Conservation (phyloP, 53 echinoderm and acorn worm species). For the Echinometra lucunter region DNA sequence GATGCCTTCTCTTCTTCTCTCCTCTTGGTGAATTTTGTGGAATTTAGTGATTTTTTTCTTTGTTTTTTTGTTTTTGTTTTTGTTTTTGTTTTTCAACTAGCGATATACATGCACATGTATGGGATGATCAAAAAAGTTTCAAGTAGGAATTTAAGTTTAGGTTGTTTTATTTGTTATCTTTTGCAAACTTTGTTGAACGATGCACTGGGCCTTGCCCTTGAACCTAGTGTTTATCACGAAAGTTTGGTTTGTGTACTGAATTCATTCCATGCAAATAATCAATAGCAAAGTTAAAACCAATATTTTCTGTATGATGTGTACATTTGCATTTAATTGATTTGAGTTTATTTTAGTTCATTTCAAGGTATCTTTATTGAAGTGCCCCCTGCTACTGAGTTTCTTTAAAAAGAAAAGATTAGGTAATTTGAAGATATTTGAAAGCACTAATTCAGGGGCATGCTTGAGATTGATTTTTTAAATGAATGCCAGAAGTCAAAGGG, state of each 20-base stretch:
- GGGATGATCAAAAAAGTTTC: too few relatives aligned
- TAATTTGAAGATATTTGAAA: background rate
- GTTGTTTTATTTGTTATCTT: background rate
- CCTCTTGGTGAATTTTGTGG: too few relatives aligned
- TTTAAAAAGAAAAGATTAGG: background rate
- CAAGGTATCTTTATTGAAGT: background rate
- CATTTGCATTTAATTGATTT: background rate
- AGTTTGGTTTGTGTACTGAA: background rate
- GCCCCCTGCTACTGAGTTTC: background rate
- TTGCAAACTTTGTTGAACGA: background rate
- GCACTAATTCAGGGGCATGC: background rate
- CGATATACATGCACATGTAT: too few relatives aligned
- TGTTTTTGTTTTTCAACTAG: too few relatives aligned
- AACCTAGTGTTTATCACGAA: background rate
- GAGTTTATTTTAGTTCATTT: background rate
- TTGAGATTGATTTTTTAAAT: background rate
- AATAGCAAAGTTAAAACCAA: background rate
- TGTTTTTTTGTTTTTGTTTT: too few relatives aligned
- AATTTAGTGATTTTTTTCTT: too few relatives aligned
- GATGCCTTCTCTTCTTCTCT: too few relatives aligned
- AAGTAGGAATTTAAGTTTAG: too few relatives aligned
- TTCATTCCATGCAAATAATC: background rate
- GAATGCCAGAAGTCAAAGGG: background rate
- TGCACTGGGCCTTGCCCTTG: background rate
- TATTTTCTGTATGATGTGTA: background rate